Evolutionary conservation across 2,888 invertebrate species (phyloP), one percentile per base, ranked within the genome.

Genomic region (Epinotia demarniana): DNA sequence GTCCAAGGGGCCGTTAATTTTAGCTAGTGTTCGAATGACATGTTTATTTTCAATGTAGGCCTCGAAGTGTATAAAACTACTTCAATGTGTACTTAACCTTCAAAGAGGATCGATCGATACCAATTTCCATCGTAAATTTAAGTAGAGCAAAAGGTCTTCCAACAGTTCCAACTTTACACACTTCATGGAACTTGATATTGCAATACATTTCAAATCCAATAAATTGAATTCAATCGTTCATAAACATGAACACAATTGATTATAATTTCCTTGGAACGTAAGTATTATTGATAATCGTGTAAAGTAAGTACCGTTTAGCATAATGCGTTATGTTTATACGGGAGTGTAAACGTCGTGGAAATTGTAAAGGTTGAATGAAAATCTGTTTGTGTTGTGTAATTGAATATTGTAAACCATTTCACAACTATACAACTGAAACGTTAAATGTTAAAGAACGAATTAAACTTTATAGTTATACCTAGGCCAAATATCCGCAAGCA

Each of bases 11-110:
- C 67, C 67, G 66, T 61, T 75, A 75, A 72, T 67, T 72, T 72
- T 72, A 75, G 66, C 55, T 5, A 71, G 53, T 58, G 43, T 64
- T 75, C 70, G 23, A 75, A 75, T 53, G 60, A 64, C 63, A 64
- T 58, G 23, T 67, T 49, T 64, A 64, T 74, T 75, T 70, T 64
- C 58, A 74, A 60, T 66, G 18, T 62, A 69, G 70, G 18, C 70
- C 75, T 75, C 64, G 64, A 58, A 39, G 33, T 49, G 16, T 60
- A 46, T 46, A 58, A 46, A 60, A 68, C 67, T 55, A 69, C n/a
- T n/a, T 58, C 58, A 18, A 43, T 27, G 27, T 58, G 19, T 58
- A n/a, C n/a, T n/a, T n/a, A 19, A 12, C 27, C n/a, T 27, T 33
- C 66, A 55, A 33, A 18, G 16, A 64, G 16, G 8, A 9, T 39